phyloP scores from a whole-genome alignment of 2,797 vertebrate genomes.

The Microctenopoma steveboyesi region DNA sequence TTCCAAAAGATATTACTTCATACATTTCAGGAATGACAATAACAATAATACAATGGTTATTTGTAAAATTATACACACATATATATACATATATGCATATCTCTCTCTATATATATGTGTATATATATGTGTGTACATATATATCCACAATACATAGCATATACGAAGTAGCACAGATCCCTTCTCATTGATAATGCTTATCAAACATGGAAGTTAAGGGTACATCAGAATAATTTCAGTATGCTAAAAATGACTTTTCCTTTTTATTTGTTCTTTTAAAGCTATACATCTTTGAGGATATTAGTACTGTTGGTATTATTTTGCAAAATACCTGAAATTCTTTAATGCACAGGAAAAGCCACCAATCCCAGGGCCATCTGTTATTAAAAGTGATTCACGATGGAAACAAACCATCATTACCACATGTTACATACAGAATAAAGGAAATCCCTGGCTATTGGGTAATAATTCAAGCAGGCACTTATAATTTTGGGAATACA shows the following conservation, averaged over 20 bases:
- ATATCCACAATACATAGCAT: slow-evolving; percentile 97
- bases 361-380: slow-evolving; percentile 61
- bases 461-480: slow-evolving; percentile 72
- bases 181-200: slow-evolving; percentile 78
- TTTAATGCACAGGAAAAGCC: slow-evolving; percentile 66
- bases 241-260: slow-evolving; percentile 81
- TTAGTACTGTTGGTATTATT: slow-evolving; percentile 60
- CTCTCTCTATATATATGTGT: slow-evolving; percentile 82
- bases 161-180: slow-evolving; percentile 91
- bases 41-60: slow-evolving; percentile 86
- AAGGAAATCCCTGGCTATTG: slow-evolving; percentile 60
- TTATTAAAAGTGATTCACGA: slow-evolving; percentile 51
- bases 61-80: slow-evolving; percentile 94
- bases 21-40: slow-evolving; percentile 86
- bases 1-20: slow-evolving; percentile 89
- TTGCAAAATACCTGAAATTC: slow-evolving; percentile 67
- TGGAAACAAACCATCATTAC: slow-evolving; percentile 48
- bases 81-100: slow-evolving; percentile 87
- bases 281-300: slow-evolving; percentile 63
- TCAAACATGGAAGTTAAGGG: slow-evolving; percentile 73
- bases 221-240: slow-evolving; percentile 77
- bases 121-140: slow-evolving; percentile 84
- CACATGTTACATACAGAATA: slow-evolving; percentile 62
- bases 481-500: slow-evolving; percentile 71
- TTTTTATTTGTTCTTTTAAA: slow-evolving; percentile 68